Evolutionary conservation across 1,140 invertebrate genomes (phyloP), one percentile per base, ranked within the genome.

Genomic region (Drosophila lacteicornis): DNA sequence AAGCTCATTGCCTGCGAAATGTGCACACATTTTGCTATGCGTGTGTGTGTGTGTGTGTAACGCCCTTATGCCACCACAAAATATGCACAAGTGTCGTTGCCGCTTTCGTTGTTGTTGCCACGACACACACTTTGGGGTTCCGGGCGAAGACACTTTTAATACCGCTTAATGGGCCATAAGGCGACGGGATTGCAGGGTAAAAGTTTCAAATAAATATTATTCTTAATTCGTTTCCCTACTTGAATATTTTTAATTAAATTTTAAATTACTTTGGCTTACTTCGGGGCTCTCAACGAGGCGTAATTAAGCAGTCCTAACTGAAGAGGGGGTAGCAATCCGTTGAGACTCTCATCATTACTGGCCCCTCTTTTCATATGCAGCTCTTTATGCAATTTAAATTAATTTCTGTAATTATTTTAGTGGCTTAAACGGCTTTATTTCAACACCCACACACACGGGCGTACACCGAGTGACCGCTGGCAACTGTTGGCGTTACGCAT

Each of bases 1-100:
- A 88, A 90, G 81, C 84, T 81, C 81, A 88, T 90, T 88, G 81
- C 81, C 77, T 88, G 85, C 85, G 60, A 88, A 90, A 90, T 90
- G 84, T 87, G 85, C 84, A 75, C 84, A 90, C 85, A 84, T 87
- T 62, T 75, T 50, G 45, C 22, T 47, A 15, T 19, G 45, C 30
- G 40, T 25, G 22, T 40, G 45, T 33, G 67, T 43, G 51, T 25
- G 47, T 56, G 46, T 49, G 19, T 22, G 19, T 22, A 22, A 22
- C 19, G 2, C 19, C 19, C 19, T 22, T 22, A 22, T 22, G 19
- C 19, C 19, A 22, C 1, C 19, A 22, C 19, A 22, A 86, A 86
- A 80, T 86, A 82, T 87, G 82, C 65, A 86, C 61, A 86, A 70
- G 79, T 82, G 69, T 53, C 51, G 27, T 30, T 30, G 27, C 27